Evolutionary conservation across 2,888 invertebrate genomes (phyloP).

Genomic region (Synanthedon myopaeformis): DNA sequence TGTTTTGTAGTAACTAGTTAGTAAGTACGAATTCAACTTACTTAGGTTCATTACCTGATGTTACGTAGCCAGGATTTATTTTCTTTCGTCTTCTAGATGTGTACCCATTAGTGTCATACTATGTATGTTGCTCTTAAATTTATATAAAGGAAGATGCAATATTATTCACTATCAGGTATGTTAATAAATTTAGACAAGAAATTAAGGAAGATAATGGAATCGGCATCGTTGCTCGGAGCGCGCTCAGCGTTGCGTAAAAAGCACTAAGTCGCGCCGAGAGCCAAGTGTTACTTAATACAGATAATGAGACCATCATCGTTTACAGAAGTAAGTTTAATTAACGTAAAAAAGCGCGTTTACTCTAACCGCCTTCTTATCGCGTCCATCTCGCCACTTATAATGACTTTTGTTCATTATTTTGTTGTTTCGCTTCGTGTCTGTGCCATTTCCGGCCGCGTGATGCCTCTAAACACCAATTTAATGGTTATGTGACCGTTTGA

Average conservation of each 20-base stretch:
- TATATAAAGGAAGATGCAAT: too few species aligned
- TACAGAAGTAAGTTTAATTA: constrained; percentile 68
- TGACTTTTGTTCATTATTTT: constrained; percentile 67
- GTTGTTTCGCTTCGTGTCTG: constrained; percentile 48
- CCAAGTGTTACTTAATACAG: constrained; percentile 40
- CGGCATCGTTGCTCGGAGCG: constrained; percentile 6
- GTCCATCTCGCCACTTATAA: constrained; percentile 56
- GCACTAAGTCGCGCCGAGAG: constrained; percentile 23
- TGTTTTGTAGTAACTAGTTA: too few species aligned
- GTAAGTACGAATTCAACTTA: too few species aligned
- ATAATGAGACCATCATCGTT: constrained; percentile 61
- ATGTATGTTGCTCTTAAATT: too few species aligned
- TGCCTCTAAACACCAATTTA: constrained; percentile 51
- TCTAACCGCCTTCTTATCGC: constrained; percentile 57
- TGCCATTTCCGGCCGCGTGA: constrained; percentile 45
- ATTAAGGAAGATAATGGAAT: background rate
- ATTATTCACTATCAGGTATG: too few species aligned
- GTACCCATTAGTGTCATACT: too few species aligned
- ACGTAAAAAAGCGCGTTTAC: constrained; percentile 66
- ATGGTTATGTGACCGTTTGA: constrained; percentile 48
- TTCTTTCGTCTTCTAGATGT: too few species aligned
- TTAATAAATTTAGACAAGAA: background rate
- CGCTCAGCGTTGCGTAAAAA: constrained; percentile 45
- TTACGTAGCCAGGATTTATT: too few species aligned
- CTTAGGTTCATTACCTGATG: too few species aligned